Evolutionary conservation across 1,140 invertebrate genomes (phyloP).

Genomic region (Tribolium madens): DNA sequence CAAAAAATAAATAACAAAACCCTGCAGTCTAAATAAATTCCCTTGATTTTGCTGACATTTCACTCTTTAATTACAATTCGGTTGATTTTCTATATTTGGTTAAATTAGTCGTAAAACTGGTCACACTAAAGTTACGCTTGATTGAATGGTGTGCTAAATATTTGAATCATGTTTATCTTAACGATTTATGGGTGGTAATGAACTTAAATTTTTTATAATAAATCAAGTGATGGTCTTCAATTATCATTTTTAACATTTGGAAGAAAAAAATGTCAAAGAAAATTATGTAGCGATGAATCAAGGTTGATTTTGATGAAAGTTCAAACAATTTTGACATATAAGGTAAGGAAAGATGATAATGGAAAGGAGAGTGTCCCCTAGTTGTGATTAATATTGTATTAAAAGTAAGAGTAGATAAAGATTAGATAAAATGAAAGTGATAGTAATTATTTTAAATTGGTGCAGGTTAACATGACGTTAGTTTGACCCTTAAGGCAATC

Average conservation of each 20-base stretch:
- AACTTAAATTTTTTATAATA: slow-evolving; percentile 9
- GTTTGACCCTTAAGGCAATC: neutral
- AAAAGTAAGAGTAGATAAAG: slow-evolving; percentile 33
- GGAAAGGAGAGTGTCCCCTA: neutral
- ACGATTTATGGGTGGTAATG: slow-evolving; percentile 2
- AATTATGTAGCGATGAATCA: neutral
- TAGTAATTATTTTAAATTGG: slow-evolving; percentile 10
- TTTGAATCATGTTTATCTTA: neutral
- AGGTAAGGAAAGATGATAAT: neutral
- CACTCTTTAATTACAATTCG: neutral
- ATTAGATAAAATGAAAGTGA: slow-evolving; percentile 30
- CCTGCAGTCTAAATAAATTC: neutral
- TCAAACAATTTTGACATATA: neutral
- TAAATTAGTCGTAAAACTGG: slow-evolving; percentile 11
- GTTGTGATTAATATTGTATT: slow-evolving; percentile 2
- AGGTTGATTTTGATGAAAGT: slow-evolving; percentile 8
- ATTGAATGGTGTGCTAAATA: neutral
- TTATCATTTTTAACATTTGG: slow-evolving; percentile 13
- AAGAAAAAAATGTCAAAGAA: neutral
- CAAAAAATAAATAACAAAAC: neutral
- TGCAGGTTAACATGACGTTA: neutral
- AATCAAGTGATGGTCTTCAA: neutral
- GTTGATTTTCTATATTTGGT: slow-evolving; percentile 11
- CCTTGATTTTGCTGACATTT: slow-evolving; percentile 17
- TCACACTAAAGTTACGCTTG: neutral